Evolutionary conservation across 2,113 vertebrate species (phyloP), one percentile per base, ranked within the genome.

Genomic region (Heloderma charlesbogerti): DNA sequence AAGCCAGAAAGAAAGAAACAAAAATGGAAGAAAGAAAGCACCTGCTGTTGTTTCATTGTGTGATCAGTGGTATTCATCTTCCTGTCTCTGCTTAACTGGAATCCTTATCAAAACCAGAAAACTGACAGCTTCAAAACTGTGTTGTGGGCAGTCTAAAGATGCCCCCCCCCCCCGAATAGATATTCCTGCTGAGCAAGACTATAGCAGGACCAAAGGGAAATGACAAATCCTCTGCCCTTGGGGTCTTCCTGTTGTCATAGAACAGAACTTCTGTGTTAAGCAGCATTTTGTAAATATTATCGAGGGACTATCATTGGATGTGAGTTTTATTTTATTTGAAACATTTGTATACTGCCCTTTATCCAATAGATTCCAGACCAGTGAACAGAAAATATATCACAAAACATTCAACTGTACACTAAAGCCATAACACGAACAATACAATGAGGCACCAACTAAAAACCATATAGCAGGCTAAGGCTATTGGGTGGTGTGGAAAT

Each of bases 41-140:
- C 71, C 72, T 87, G 6, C 29, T 5, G 22, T 43, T 81, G 0
- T 84, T 51, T 91, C 74, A 29, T n/a, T 90, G 88, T 87, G 86
- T 1, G 90, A 92, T 94, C 91, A 95, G 60, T 94, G 89, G 79
- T 67, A 92, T 80, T 94, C 92, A 90, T 25, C 88, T 92, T 94
- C 87, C 67, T 85, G 22, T 93, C 87, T 95, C 89, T 91, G 51
- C 78, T 85, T 88, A 95, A 91, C 71, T 9, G 15, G 40, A 96
- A 96, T 88, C 80, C 66, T 75, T 95, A 92, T 87, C 87, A 92
- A 93, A 95, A 48, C 25, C 86, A 93, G 69, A 94, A 96, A 95
- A 94, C 2, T 18, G 84, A 95, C 94, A 91, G 45, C 91, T 96
- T 96, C 86, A 91, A 71, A 95, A 90, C 63, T 92, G 45, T 87